These are phyloP conservation scores for Leptocoma aspasia DNA, from an alignment of 2,113 vertebrate species.

Conservation along the genomic window DNA sequence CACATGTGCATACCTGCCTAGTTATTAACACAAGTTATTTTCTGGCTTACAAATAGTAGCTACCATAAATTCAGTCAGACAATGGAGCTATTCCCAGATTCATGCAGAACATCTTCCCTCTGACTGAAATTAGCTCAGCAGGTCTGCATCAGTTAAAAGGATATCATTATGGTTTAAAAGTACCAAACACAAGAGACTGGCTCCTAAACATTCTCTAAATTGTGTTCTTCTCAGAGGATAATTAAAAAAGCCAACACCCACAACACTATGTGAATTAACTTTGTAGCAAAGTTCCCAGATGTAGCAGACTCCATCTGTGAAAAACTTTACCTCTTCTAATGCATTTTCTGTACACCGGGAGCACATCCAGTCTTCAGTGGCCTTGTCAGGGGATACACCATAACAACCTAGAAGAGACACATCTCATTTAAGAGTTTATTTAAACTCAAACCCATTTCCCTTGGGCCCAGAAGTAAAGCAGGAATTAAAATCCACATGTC, in stretches of 20 bases:
- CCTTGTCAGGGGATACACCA: constrained; percentile 81
- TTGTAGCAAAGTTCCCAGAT: background rate
- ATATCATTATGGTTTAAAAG: background rate
- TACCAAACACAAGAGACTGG: background rate
- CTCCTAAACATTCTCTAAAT: background rate
- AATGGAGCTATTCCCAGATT: background rate
- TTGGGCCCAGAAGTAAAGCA: background rate
- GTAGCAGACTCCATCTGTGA: background rate
- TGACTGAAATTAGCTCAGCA: background rate
- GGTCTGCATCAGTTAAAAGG: background rate
- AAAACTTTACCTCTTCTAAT: constrained; percentile 82
- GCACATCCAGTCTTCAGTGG: constrained; percentile 87
- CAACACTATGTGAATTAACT: background rate
- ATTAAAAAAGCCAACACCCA: background rate
- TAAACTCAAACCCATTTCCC: background rate
- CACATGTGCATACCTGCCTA: background rate
- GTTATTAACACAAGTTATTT: background rate
- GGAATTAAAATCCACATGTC: background rate
- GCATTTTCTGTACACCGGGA: constrained; percentile 90
- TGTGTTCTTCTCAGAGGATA: background rate
- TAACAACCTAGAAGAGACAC: constrained; percentile 84
- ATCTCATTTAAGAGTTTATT: background rate
- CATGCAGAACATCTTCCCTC: background rate
- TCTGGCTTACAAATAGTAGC: background rate
- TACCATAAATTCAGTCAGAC: background rate